Conservation (phyloP, 2,113 vertebrate species). For the Marmota flaviventris region DNA sequence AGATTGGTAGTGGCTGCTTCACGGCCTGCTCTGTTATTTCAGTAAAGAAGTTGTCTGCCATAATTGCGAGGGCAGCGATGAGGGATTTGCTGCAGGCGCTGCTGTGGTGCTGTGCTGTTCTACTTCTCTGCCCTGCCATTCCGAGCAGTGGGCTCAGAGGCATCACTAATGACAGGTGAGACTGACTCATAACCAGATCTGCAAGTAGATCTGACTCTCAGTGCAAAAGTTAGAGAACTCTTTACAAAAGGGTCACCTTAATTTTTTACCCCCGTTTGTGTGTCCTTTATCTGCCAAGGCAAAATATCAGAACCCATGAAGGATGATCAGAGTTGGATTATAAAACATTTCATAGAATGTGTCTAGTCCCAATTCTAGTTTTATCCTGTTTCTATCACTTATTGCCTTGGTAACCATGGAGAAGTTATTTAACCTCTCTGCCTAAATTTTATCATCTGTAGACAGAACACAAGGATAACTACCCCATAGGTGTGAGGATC, state of each 20-base stretch:
- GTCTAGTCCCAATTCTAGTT: neutral
- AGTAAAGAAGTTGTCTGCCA: neutral
- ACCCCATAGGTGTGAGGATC: neutral
- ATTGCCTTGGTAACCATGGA: neutral
- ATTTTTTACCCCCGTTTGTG: neutral
- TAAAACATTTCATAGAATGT: neutral
- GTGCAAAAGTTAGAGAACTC: neutral
- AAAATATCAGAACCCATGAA: neutral
- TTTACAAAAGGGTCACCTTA: neutral
- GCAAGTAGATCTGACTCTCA: neutral
- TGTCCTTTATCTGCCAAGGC: slow-evolving; percentile 15
- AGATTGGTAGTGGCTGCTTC: neutral
- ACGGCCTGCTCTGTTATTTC: neutral
- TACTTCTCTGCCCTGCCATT: neutral
- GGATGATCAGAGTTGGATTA: neutral
- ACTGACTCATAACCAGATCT: neutral
- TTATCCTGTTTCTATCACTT: neutral
- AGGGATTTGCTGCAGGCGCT: neutral
- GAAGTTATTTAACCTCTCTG: neutral
- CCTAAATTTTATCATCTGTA: neutral
- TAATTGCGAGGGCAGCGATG: neutral
- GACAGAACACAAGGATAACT: neutral
- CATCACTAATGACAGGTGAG: neutral
- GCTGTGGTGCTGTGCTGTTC: neutral
- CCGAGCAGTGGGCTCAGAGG: neutral